Evolutionary conservation across 2,113 vertebrate species (phyloP).

Genomic region (Tenebrosternarchus preto): DNA sequence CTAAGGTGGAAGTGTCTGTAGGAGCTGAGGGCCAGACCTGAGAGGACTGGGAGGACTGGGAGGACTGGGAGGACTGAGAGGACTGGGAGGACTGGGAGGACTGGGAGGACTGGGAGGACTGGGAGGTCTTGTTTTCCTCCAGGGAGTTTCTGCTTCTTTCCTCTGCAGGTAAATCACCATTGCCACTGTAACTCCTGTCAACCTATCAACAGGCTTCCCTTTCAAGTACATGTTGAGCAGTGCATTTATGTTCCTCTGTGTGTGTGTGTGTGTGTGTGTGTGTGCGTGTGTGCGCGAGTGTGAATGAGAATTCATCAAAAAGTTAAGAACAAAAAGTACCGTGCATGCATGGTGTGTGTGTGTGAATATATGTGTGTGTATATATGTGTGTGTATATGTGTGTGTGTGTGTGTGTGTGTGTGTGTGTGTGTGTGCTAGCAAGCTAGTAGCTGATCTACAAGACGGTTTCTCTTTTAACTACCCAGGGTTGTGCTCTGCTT

Average conservation of each 20-base stretch:
- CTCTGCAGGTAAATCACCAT: conserved; percentile 16
- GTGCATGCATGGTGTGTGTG: not conserved
- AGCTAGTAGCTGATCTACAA: conserved; percentile 18
- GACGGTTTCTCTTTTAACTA: conserved; percentile 1
- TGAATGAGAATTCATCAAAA: too few species aligned
- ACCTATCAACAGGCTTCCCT: conserved; percentile 12
- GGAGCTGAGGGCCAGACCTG: conserved; percentile 41
- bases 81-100: too few species aligned
- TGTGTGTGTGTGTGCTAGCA: conserved; percentile 4
- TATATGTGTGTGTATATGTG: not conserved
- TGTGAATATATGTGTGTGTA: conserved; percentile 32
- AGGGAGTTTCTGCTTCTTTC: conserved; percentile 6
- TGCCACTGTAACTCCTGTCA: not conserved
- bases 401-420: conserved; percentile 1
- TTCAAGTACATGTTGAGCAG: conserved; percentile 18
- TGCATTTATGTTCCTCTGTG: not conserved
- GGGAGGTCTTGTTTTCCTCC: conserved; percentile 27
- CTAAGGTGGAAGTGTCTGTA: not conserved
- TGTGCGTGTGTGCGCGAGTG: too few species aligned
- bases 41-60: too few species aligned
- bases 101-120: too few species aligned
- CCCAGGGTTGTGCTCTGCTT: not conserved
- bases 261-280: too few species aligned
- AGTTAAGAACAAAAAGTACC: too few species aligned
- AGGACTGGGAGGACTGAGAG: too few species aligned